Evolutionary conservation across 2,113 vertebrate species (phyloP), one percentile per base, ranked within the genome.

Genomic region (Pollimyrus isidori): DNA sequence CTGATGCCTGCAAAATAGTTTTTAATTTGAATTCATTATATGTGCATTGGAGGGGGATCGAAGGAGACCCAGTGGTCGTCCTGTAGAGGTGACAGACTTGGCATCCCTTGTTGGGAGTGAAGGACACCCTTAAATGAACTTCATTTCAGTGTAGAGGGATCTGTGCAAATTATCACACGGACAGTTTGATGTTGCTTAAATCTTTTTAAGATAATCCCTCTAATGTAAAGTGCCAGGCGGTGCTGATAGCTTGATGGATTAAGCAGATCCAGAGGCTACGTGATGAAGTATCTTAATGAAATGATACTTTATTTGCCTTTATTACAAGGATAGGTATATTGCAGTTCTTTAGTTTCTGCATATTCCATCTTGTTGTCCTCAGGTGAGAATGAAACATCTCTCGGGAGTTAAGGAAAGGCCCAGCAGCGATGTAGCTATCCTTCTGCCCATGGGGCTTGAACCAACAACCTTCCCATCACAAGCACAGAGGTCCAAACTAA

Each of bases 211-310:
- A 85, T 85, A 85, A 49, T 26, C 83, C 83, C 83, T 85, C 23
- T 3, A 23, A 30, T 49, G 83, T 49, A 46, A 50, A n/a, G 48
- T 86, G 23, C 23, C 48, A 48, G n/a, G 48, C 3, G 0, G 46
- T 42, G 13, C 58, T 82, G 90, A 90, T 83, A 89, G 88, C 30
- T 89, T 89, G 90, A 90, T n/a, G 35, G 50, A 90, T 90, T 84
- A 88, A 89, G 73, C 80, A 26, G 3, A 17, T 48, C 35, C 13
- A 80, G 46, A 7, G 23, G 42, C 49, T 80, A 50, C 49, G 23
- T 26, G 39, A 30, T 84, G 42, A 39, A 87, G 45, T 35, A 62
- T 35, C 35, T 39, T 52, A 62, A 90, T 87, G 73, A 89, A 86
- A 89, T 53, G 46, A 65, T 46, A 87, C 80, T 84, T 83, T 56